Percentiles rank a stretch among this genome's conserved stretches.
These are phyloP conservation scores for Pammene aurita DNA, from an alignment of 2,888 invertebrate species.

Conservation along the genomic window DNA sequence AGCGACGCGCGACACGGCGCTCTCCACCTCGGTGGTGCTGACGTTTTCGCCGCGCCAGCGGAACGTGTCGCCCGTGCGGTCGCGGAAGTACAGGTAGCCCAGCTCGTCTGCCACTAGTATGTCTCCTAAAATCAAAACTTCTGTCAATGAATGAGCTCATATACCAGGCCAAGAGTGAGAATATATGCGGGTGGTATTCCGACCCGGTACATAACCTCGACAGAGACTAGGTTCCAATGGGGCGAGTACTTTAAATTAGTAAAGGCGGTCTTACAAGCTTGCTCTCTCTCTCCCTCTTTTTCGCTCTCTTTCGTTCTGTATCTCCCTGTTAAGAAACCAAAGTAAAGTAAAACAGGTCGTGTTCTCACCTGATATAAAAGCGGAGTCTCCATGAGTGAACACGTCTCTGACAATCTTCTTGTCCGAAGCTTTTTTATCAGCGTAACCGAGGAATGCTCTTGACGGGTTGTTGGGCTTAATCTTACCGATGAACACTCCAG, in stretches of 20 bases:
- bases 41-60: conserved; percentile 99
- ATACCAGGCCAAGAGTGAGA: background rate
- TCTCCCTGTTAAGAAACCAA: no score
- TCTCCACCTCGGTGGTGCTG: conserved; percentile 98
- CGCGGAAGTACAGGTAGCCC: conserved; percentile 97
- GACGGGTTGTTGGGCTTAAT: conserved; percentile 96
- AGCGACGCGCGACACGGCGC: conserved; percentile 92
- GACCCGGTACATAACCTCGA: no score
- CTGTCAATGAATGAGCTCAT: background rate
- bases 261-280: no score
- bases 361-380: conserved; percentile 92
- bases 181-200: background rate
- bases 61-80: conserved; percentile 98
- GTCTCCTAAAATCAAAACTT: conserved; percentile 84
- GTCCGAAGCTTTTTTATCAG: conserved; percentile 94
- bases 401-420: conserved; percentile 97
- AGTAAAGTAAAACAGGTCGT: no score
- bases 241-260: no score
- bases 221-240: no score
- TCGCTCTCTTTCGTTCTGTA: no score
- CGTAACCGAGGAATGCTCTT: conserved; percentile 97
- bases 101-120: conserved; percentile 95
- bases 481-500: conserved; percentile 98
- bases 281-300: no score
- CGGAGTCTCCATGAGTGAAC: conserved; percentile 94